Evolutionary conservation across 23 tunicate species (phyloP).

Genomic region (Trididemnum nubilum): DNA sequence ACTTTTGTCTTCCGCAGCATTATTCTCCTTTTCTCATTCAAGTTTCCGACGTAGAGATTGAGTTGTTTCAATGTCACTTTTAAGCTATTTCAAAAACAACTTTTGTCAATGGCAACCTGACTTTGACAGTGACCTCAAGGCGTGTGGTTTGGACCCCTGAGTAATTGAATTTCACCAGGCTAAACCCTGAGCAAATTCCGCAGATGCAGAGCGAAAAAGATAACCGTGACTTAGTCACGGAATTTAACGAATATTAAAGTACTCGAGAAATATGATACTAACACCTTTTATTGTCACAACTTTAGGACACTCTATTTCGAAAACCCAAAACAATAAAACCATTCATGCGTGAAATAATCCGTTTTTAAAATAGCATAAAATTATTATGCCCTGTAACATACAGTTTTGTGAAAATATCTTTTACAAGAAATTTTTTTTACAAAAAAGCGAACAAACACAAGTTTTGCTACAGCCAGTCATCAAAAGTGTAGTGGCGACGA

Average conservation of each 20-base stretch:
- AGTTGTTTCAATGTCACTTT: not conserved
- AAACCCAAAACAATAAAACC: not conserved
- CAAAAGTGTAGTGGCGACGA: no score
- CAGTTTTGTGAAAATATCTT: no score
- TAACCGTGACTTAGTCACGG: conserved; percentile 5
- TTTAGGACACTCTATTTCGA: not conserved
- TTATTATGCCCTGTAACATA: no score
- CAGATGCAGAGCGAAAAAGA: not conserved
- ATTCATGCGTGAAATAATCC: not conserved
- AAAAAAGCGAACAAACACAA: no score
- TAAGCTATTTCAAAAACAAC: not conserved
- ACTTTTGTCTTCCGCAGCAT: no score
- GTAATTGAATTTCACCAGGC: not conserved
- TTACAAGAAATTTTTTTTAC: no score
- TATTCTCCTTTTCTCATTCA: no score
- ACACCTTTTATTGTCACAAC: not conserved
- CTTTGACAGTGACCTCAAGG: conserved; percentile 4
- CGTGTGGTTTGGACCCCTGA: conserved; percentile 1
- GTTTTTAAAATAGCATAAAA: not conserved
- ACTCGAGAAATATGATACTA: not conserved
- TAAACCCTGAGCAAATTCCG: not conserved
- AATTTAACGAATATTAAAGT: not conserved
- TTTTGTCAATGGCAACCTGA: not conserved
- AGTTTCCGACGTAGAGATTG: no score
- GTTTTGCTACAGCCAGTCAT: no score